phyloP scores from a whole-genome alignment of 2,888 invertebrate genomes.

The Amblyjoppa fuscipennis region DNA sequence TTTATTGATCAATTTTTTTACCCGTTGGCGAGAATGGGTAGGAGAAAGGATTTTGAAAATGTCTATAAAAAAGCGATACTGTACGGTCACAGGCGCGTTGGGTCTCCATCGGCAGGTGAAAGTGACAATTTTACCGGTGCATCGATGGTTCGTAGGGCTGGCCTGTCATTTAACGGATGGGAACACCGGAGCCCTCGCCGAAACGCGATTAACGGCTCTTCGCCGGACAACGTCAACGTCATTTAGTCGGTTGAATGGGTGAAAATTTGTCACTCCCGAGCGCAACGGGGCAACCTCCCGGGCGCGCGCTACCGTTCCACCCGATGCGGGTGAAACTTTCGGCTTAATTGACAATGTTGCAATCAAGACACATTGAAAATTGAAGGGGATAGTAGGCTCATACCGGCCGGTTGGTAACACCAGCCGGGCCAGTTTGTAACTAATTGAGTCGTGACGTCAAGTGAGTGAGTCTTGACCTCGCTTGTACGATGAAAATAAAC shows the following conservation, averaged over 20 bases:
- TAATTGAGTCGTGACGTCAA: no score
- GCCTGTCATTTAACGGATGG: slow-evolving; percentile 17
- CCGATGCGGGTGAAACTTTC: not conserved
- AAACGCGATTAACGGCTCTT: slow-evolving; percentile 56
- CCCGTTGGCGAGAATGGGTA: not conserved
- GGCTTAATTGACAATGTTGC: not conserved
- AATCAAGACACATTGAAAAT: slow-evolving; percentile 5
- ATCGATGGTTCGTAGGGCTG: not conserved
- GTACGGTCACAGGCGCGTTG: not conserved
- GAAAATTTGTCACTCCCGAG: slow-evolving; percentile 48
- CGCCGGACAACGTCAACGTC: slow-evolving; percentile 49
- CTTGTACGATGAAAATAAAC: no score
- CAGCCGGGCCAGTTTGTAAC: no score
- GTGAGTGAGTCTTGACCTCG: no score
- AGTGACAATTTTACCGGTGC: slow-evolving; percentile 25
- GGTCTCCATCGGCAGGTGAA: not conserved
- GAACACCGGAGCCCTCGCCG: slow-evolving; percentile 14
- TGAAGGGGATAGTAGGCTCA: not conserved
- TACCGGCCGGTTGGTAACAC: not conserved
- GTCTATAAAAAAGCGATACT: not conserved
- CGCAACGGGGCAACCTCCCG: not conserved
- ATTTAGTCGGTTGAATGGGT: slow-evolving; percentile 55
- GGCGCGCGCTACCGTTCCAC: not conserved
- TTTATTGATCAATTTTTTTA: not conserved
- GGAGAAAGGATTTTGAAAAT: not conserved